Conservation (phyloP, 2,797 vertebrate species). For the Tragelaphus oryx region DNA sequence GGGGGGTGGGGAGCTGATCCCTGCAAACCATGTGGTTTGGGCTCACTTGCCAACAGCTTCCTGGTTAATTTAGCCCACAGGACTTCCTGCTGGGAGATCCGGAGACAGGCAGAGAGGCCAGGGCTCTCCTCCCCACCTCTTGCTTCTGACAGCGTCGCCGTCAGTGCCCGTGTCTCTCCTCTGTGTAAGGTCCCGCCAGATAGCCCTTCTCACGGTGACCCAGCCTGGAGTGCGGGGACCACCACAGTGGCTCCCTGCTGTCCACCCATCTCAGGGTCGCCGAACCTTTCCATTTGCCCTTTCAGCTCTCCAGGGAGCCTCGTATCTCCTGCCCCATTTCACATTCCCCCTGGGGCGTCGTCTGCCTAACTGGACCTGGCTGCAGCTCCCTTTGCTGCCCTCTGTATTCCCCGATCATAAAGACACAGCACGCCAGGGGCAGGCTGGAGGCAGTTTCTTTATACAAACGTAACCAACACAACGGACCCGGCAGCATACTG, state of each 20-base stretch:
- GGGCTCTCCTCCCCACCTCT: not conserved
- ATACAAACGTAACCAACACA: constrained; percentile 29
- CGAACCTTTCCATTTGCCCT: not conserved
- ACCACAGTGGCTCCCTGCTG: not conserved
- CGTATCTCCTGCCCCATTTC: not conserved
- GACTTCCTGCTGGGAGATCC: not conserved
- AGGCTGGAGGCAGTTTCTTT: constrained; percentile 42
- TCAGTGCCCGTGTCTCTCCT: not conserved
- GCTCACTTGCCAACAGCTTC: not conserved
- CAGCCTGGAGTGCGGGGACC: not conserved
- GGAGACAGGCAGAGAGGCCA: too few species aligned
- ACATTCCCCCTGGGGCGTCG: rapidly evolving
- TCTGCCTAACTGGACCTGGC: rapidly evolving
- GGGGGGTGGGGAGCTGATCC: not conserved
- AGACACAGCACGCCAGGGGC: not conserved
- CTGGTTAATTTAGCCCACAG: not conserved
- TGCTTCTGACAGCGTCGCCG: rapidly evolving
- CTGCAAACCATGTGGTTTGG: not conserved
- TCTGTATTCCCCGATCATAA: not conserved
- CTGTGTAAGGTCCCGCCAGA: not conserved
- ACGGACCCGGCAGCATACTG: not conserved
- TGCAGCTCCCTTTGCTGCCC: not conserved
- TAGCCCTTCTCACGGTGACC: not conserved
- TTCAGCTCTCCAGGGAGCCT: not conserved
- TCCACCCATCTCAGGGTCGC: not conserved